Base-by-base conservation (phyloP, 2,797 vertebrate species). In the Neoniphon sammara region DNA sequence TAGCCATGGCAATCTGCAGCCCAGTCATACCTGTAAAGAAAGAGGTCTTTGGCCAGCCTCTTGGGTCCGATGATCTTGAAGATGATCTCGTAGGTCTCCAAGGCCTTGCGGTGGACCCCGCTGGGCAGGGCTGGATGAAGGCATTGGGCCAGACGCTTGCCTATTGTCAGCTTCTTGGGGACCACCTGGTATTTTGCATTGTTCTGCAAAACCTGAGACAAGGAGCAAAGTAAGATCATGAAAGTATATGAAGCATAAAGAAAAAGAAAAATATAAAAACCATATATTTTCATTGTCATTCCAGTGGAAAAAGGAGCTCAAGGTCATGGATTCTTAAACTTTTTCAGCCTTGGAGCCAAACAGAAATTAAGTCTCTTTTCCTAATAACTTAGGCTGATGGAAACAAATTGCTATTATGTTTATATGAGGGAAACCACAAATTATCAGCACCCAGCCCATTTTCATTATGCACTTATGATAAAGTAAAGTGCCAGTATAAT, bases 11-110 rank as follows among this genome's bases (percentile, higher is more conserved):
- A 30, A 10, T 17, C 1, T 2, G 0, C 31, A n/a, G 11, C 17
- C 58, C 30, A 56, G 17, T 2, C 20, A 81, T 94, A 98, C 98
- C 98, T 99, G 89, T 99, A 99, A 31, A 99, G 95, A 91, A 99
- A 99, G 70, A 99, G 97, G 87, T 99, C 98, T 92, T 98, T 99
- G 84, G 98, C 98, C 85, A 99, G 91, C 81, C 98, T 96, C 87
- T 99, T 99, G 83, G 96, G 95, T 46, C 98, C 98, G 78, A 99
- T 99, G 88, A 99, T 99, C 93, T 99, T 99, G 91, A 99, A 99
- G 87, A 99, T 99, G 12, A 99, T 96, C 92, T 99, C 98, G 0
- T 99, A 99, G 0, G 98, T 99, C 91, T 99, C 98, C 89, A 99
- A 93, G 50, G 98, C 98, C 92, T 99, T 99, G 61, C 97, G 96